A percentile compares a stretch with the other conserved stretches of the same genome.
These are phyloP conservation scores for Coronaproctus castanopsis DNA, from an alignment of 2,888 invertebrate genomes.

Conservation along the genomic window DNA sequence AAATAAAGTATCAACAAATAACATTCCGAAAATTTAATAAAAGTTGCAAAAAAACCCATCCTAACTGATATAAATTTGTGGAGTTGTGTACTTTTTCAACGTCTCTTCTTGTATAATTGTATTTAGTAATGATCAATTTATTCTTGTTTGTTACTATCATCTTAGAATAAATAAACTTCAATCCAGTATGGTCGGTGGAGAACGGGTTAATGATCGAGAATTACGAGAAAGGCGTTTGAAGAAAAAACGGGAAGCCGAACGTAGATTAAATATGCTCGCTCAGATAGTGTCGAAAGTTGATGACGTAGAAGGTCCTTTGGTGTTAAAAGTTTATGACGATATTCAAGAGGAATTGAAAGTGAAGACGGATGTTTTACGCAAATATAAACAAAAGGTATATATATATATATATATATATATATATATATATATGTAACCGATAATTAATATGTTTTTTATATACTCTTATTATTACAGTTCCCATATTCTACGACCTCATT, in stretches of 20 bases:
- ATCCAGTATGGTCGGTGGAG: constrained; percentile 58
- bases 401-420: too few relatives aligned
- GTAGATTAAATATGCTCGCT: constrained; percentile 33
- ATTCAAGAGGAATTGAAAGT: constrained; percentile 55
- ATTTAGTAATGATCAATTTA: too few relatives aligned
- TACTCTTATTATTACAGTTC: neutral
- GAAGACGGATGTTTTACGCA: constrained; percentile 44
- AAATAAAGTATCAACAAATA: too few relatives aligned
- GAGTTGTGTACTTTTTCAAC: too few relatives aligned
- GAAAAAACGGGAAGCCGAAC: constrained; percentile 48
- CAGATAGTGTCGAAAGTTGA: constrained; percentile 32
- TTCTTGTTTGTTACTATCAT: too few relatives aligned
- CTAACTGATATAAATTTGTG: too few relatives aligned
- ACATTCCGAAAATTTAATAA: too few relatives aligned
- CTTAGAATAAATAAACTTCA: constrained; percentile 40
- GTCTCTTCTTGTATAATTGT: too few relatives aligned
- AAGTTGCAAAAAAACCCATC: too few relatives aligned
- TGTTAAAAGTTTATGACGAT: constrained; percentile 54
- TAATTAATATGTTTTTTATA: too few relatives aligned
- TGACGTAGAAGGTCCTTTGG: constrained; percentile 39
- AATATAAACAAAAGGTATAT: constrained; percentile 39
- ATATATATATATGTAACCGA: too few relatives aligned
- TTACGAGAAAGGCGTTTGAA: constrained; percentile 44
- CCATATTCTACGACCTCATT: neutral
- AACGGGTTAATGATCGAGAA: constrained; percentile 47